Evolutionary conservation across 2,113 vertebrate species (phyloP), one percentile per base, ranked within the genome.

Genomic region (Pagrus major): DNA sequence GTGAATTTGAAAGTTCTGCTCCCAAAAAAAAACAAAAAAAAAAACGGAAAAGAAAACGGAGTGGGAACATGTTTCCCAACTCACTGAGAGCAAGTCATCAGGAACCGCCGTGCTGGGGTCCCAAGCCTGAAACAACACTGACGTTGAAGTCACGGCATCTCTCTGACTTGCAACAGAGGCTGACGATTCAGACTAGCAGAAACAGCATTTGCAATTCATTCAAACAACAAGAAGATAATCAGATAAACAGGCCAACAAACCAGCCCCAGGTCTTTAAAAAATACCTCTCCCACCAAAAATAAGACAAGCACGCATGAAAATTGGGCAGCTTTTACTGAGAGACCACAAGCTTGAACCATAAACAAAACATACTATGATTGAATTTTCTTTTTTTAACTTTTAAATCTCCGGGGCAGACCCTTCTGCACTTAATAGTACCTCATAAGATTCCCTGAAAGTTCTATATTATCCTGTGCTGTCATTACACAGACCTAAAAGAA

Each of bases 31-130:
- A 35, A 35, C 33, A 35, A 5, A 16, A 71, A 61, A 16, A 64
- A 2, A 27, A 71, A 73, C 33, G 31, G 14, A 51, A 37, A 5
- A 52, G 31, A 54, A 39, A 47, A 44, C 0, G 2, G 46, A 51
- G 56, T 75, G 55, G 86, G 56, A 80, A 70, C 54, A 72, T 47
- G 49, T 76, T 90, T 84, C 87, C 55, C 78, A 80, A 75, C 49
- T 49, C 33, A 29, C 60, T 65, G 31, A 77, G 72, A 74, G 58
- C 37, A 27, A 80, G 42, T 52, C 51, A 16, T 27, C 11, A 37
- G 46, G 46, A 84, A 76, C 33, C 31, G 42, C 44, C 47, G 65
- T 5, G 25, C 12, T 42, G 39, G 31, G 67, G 59, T 56, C 16
- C 14, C 10, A 58, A 64, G 44, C 82, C 71, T 72, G 42, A 87